Conservation (phyloP, 92 coral and sea anemone genomes). For the Paragorgia papillata region DNA sequence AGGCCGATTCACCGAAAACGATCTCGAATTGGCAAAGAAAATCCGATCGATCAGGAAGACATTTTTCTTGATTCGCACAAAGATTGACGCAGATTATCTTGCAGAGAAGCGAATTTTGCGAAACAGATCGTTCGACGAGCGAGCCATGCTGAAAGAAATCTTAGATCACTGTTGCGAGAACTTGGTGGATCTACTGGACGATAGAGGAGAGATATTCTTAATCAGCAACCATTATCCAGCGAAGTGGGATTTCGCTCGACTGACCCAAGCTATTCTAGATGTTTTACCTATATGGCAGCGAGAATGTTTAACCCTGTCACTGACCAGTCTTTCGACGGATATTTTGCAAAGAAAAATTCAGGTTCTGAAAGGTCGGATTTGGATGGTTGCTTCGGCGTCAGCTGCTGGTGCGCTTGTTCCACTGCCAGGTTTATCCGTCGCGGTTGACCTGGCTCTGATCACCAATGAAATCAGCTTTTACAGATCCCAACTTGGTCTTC, state of each 20-base stretch:
- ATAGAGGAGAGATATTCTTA: slow-evolving; percentile 30
- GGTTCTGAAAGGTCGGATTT: slow-evolving; percentile 50
- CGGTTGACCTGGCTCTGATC: slow-evolving; percentile 42
- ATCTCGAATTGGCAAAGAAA: slow-evolving; percentile 40
- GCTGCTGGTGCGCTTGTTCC: slow-evolving; percentile 53
- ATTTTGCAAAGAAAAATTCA: slow-evolving; percentile 47
- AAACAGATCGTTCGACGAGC: slow-evolving; percentile 37
- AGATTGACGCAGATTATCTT: slow-evolving; percentile 34
- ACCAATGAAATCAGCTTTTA: slow-evolving; percentile 41
- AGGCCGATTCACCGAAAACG: slow-evolving; percentile 44
- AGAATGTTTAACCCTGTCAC: slow-evolving; percentile 50
- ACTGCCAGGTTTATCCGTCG: slow-evolving; percentile 49
- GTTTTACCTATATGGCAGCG: slow-evolving; percentile 41
- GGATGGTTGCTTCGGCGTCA: slow-evolving; percentile 50
- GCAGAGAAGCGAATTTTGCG: slow-evolving; percentile 38
- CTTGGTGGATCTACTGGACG: slow-evolving; percentile 20
- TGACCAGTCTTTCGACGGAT: slow-evolving; percentile 39
- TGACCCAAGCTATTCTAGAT: slow-evolving; percentile 52
- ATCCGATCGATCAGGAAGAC: slow-evolving; percentile 28
- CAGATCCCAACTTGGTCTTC: slow-evolving; percentile 57
- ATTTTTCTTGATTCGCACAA: slow-evolving; percentile 49
- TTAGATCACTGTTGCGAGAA: slow-evolving; percentile 11
- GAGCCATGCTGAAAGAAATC: slow-evolving; percentile 31
- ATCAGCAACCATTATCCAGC: slow-evolving; percentile 54
- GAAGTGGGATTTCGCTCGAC: slow-evolving; percentile 63